Evolutionary conservation across 1,140 invertebrate species (phyloP), one percentile per base, ranked within the genome.

Genomic region (Bombus haemorrhoidalis): DNA sequence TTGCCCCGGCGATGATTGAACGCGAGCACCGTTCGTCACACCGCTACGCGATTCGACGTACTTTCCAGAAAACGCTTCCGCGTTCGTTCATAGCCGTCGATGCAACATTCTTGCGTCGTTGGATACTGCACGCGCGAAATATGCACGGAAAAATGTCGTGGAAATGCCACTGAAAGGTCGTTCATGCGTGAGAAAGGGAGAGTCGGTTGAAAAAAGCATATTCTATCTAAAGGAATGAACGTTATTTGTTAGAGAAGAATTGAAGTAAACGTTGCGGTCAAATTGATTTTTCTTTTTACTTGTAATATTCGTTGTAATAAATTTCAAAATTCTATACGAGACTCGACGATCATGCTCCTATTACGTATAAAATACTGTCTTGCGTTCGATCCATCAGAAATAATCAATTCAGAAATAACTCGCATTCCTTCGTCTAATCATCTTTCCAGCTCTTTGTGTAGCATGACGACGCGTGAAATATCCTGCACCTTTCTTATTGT

Each of bases 1-100:
- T 25, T 68, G 62, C 62, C 18, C 43, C 18, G 10, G 32, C 47
- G 32, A 77, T 77, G 37, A 83, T 84, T 86, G 75, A 68, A 39
- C 25, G 37, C 66, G 74, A 22, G 57, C 77, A 86, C 64, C 77
- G 83, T 81, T 85, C 72, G 32, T 75, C 74, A 53, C 47, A 53
- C 25, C 66, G 76, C 59, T 76, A 53, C 81, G 13, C 43, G n/a
- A 28, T 78, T 78, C 53, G 34, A 37, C 32, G 25, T 37, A 32
- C 28, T 74, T 43, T 43, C 32, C 6, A 37, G 18, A 68, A 41
- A 77, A 62, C 41, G 82, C 64, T 84, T 84, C 83, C 83, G 83
- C 32, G 76, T 80, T 84, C 68, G 32, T 72, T 22, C 41, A 9
- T 43, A 32, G 6, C 0, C 47, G 47, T 32, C 39, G 1, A 34